A percentile compares a stretch with the other conserved stretches of the same genome.
Conservation (phyloP, 2,113 vertebrate genomes). For the Ptychochromis oligacanthus region DNA sequence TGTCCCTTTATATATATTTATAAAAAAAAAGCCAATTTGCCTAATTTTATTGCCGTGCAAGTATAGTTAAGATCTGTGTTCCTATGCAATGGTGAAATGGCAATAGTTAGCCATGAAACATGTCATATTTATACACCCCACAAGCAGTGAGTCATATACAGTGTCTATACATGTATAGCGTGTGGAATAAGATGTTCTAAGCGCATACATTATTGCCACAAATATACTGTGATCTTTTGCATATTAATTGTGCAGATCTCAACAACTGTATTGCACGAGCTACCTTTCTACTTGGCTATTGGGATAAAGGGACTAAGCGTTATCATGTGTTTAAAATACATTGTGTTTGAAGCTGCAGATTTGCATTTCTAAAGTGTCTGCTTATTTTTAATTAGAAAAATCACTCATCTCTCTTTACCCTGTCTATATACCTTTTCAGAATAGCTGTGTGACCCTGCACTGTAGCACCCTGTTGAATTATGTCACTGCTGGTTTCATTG, state of each 20-base stretch:
- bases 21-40: constrained; percentile 1
- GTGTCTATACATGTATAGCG: constrained; percentile 49
- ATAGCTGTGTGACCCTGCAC: constrained; percentile 56
- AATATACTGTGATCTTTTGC: constrained; percentile 79
- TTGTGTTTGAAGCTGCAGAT: constrained; percentile 44
- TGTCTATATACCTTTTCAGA: constrained; percentile 11
- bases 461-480: constrained; percentile 73
- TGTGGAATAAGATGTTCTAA: constrained; percentile 62
- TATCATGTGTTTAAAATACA: constrained; percentile 56
- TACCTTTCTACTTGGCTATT: constrained; percentile 74
- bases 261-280: constrained; percentile 74
- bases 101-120: constrained; percentile 43
- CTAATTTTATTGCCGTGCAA: constrained; percentile 14
- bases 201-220: constrained; percentile 82
- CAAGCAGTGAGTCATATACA: constrained; percentile 61
- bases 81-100: constrained; percentile 39
- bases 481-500: constrained; percentile 76
- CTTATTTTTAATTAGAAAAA: constrained; percentile 14
- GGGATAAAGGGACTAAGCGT: constrained; percentile 72
- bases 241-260: constrained; percentile 77
- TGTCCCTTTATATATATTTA: neutral
- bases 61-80: constrained; percentile 26
- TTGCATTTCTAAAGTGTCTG: constrained; percentile 33
- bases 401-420: constrained; percentile 10
- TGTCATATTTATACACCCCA: constrained; percentile 51